Conservation (phyloP, 1,140 invertebrate species). For the Caenorhabditis inopinata region DNA sequence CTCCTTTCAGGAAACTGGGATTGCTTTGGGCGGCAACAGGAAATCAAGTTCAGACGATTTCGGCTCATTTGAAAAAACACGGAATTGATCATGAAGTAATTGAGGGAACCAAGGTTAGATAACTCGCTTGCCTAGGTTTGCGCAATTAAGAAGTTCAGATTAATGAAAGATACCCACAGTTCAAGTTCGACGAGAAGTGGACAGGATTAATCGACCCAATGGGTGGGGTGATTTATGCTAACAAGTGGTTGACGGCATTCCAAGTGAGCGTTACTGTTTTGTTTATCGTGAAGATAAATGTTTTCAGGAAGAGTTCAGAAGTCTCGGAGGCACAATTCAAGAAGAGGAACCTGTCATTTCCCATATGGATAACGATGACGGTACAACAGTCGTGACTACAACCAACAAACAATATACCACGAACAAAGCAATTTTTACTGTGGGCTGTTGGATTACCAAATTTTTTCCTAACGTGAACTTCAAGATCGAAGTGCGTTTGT, state of each 20-base stretch:
- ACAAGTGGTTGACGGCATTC: constrained; percentile 40
- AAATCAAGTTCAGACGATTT: constrained; percentile 7
- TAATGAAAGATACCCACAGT: constrained; percentile 27
- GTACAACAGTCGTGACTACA: background rate
- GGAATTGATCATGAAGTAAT: constrained; percentile 35
- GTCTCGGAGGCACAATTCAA: constrained; percentile 22
- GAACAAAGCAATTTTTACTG: constrained; percentile 36
- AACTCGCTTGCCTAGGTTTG: too few relatives aligned
- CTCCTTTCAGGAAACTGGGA: constrained; percentile 26
- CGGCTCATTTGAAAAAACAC: background rate
- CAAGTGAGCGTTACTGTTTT: background rate
- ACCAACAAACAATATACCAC: background rate
- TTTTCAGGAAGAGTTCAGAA: constrained; percentile 36
- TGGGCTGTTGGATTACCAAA: constrained; percentile 40
- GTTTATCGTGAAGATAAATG: too few relatives aligned
- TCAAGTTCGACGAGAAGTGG: constrained; percentile 28
- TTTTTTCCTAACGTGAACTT: constrained; percentile 32
- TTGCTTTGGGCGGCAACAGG: constrained; percentile 30
- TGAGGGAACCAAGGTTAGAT: background rate
- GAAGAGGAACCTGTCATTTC: constrained; percentile 25
- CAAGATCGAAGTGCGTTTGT: background rate
- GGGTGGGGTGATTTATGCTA: constrained; percentile 42
- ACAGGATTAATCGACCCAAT: constrained; percentile 39
- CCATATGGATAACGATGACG: background rate
- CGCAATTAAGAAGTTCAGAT: too few relatives aligned